Conservation (phyloP, 2,888 invertebrate species). For the Xanthia icteritia region DNA sequence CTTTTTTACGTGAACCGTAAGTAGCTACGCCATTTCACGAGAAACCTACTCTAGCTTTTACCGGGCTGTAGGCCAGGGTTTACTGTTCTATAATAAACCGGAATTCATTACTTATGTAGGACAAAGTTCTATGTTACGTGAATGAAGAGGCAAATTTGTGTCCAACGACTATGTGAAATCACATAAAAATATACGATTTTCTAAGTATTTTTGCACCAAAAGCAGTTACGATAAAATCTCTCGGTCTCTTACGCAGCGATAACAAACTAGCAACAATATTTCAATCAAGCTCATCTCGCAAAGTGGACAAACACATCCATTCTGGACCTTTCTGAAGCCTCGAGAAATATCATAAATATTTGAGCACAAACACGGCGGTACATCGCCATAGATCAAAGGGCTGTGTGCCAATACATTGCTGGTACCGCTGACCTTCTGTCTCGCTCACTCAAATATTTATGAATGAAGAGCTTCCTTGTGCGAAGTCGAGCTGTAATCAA, state of each 20-base stretch:
- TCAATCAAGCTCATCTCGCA: slow-evolving; percentile 59
- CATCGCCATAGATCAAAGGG: slow-evolving; percentile 57
- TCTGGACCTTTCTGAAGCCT: slow-evolving; percentile 36
- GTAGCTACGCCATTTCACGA: neutral
- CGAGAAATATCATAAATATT: slow-evolving; percentile 63
- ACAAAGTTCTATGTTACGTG: neutral
- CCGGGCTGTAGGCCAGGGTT: neutral
- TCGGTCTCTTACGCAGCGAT: slow-evolving; percentile 29
- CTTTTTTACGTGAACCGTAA: neutral
- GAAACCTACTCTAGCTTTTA: no score
- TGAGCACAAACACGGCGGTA: slow-evolving; percentile 60
- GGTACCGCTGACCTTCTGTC: slow-evolving; percentile 54
- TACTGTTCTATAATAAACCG: neutral
- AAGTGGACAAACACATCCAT: slow-evolving; percentile 63
- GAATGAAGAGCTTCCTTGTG: slow-evolving; percentile 41
- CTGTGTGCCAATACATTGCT: slow-evolving; percentile 56
- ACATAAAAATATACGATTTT: slow-evolving; percentile 4
- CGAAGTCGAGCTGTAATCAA: slow-evolving; percentile 41
- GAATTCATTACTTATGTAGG: neutral
- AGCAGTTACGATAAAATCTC: slow-evolving; percentile 26
- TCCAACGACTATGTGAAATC: neutral
- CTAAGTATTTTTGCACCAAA: slow-evolving; percentile 26
- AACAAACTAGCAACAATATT: slow-evolving; percentile 59
- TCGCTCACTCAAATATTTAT: slow-evolving; percentile 55
- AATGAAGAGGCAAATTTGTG: slow-evolving; percentile 16